Evolutionary conservation across 2,888 invertebrate species (phyloP), one percentile per base, ranked within the genome.

Genomic region (Caenorhabditis becei): DNA sequence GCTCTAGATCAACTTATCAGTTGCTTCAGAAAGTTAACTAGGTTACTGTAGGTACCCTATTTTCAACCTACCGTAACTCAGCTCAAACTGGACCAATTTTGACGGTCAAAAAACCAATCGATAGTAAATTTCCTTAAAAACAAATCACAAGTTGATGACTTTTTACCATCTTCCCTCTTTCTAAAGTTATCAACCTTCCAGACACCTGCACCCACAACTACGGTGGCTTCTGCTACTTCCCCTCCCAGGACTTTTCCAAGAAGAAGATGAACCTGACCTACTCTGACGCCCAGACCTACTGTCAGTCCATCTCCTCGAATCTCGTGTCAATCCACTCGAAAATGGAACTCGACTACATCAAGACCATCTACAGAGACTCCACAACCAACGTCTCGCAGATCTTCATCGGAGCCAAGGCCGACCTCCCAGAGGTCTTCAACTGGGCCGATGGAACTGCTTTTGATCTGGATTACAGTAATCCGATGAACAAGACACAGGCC

Each of bases 161-260:
- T n/a, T n/a, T n/a, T n/a, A n/a, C n/a, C n/a, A n/a, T n/a, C n/a
- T n/a, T n/a, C n/a, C n/a, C n/a, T n/a, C n/a, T 23, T 18, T 41
- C 35, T 10, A 24, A 24, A 1, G 37, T 7, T 24, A 11, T n/a
- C n/a, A 18, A 47, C 16, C 49, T 35, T 54, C 37, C 35, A 62
- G 72, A 72, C 35, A 28, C 18, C 14, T 72, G 72, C 49, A 16
- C 35, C 14, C 56, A 47, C 26, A 72, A 72, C 28, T 72, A 49
- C 72, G 58, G 56, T 16, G 65, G 58, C 3, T 54, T 49, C 58
- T 72, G 72, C 41, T 72, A 72, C 72, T 47, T 32, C 20, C 54
- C 53, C 18, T 61, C 71, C 14, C 24, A 54, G 14, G 71, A 71
- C 20, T 41, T 41, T 14, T 14, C 41, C 2, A 41, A 41, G 14